These are phyloP conservation scores for Ictidomys tridecemlineatus DNA, from an alignment of 2,113 vertebrate species.

Conservation along the genomic window DNA sequence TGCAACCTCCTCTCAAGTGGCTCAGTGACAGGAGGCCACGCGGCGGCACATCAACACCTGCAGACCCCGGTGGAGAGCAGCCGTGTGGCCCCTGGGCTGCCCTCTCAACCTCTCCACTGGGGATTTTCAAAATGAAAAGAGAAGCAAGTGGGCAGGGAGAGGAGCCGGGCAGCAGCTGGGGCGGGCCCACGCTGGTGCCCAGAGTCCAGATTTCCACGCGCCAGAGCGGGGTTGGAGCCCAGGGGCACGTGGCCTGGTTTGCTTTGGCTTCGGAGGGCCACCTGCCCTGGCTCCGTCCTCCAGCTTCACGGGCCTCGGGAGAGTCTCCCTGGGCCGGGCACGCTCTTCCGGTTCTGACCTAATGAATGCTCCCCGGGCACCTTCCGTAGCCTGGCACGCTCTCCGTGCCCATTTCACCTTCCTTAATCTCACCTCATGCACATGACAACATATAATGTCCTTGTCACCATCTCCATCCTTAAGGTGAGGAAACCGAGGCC, in stretches of 20 bases:
- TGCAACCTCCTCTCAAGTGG: background rate
- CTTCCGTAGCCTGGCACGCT: background rate
- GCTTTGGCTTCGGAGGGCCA: background rate
- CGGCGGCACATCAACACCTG: background rate
- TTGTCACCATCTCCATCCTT: background rate
- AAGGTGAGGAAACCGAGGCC: background rate
- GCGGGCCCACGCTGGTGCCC: background rate
- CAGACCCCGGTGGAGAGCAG: too few relatives aligned
- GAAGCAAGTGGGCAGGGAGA: background rate
- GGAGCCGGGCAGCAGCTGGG: background rate
- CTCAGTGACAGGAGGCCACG: accelerated
- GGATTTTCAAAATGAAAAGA: background rate
- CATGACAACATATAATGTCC: background rate
- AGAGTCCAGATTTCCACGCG: background rate
- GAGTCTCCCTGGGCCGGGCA: background rate
- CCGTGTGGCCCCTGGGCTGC: accelerated
- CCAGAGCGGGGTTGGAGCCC: too few relatives aligned
- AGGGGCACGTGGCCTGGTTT: background rate
- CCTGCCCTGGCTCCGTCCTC: background rate
- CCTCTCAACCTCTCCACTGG: background rate
- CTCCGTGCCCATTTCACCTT: background rate
- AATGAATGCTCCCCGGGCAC: background rate
- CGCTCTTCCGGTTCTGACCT: background rate
- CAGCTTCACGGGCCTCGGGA: background rate
- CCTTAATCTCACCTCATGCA: background rate